A percentile compares a stretch with the other conserved stretches of the same genome.
Conservation (phyloP, 2,113 vertebrate genomes). For the Chaetodon auriga region DNA sequence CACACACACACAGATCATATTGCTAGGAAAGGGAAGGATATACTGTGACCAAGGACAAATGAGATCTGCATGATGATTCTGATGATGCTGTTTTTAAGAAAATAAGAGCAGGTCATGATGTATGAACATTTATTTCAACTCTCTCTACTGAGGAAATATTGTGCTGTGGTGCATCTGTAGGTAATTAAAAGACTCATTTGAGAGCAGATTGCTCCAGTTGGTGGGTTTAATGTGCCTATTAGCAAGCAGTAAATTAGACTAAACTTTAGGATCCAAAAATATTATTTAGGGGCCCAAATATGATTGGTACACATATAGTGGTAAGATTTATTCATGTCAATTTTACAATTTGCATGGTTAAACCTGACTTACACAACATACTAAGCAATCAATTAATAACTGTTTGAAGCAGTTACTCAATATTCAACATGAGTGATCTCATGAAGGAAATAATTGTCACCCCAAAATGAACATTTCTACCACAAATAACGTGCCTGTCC, state of each 20-base stretch:
- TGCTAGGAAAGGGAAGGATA: not conserved
- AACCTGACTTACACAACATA: not conserved
- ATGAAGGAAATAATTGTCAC: not conserved
- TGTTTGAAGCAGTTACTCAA: not conserved
- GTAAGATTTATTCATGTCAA: not conserved
- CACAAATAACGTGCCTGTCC: not conserved
- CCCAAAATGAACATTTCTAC: not conserved
- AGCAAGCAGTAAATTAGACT: too few relatives aligned
- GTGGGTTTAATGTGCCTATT: not conserved
- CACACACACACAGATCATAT: slow-evolving; percentile 26
- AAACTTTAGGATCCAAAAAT: not conserved
- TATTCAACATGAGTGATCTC: not conserved
- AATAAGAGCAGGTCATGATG: not conserved
- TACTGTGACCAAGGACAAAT: slow-evolving; percentile 23
- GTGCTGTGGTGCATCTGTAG: not conserved
- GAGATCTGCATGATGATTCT: slow-evolving; percentile 30
- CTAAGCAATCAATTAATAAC: not conserved
- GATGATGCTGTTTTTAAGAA: slow-evolving; percentile 3
- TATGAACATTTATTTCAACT: not conserved
- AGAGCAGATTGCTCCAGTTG: not conserved
- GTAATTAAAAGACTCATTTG: not conserved
- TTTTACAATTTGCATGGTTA: too few relatives aligned
- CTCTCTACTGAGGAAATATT: not conserved
- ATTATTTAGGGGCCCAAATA: not conserved
- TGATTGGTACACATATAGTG: not conserved